Base-by-base conservation (phyloP, 2,888 invertebrate genomes). In the Amiota mariae region DNA sequence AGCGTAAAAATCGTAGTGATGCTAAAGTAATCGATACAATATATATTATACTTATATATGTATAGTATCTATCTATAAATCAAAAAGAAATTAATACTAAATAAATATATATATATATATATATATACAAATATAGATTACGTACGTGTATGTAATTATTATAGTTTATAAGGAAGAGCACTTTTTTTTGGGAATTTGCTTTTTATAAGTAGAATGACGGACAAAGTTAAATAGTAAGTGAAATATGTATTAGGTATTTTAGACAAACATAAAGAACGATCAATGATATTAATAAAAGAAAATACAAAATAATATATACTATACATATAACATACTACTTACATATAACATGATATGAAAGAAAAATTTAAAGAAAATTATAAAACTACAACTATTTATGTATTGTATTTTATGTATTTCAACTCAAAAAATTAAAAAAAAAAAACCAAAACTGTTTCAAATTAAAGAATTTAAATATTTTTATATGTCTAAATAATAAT, bases 391-490 rank as follows among this genome's bases (percentile, higher is more conserved):
- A 64, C 49, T 56, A 56, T 57, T 13, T 57, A 66, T 66, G 48
- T 66, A 70, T 70, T 64, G 24, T 51, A 49, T 12, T 36, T 36
- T 36, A 15, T 59, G 49, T 46, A 64, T 61, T 72, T 76, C 71
- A 64, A 75, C 76, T 76, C 79, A 77, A 76, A 80, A 77, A n/a
- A n/a, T n/a, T 75, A 20, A 11, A 10, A 18, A 2, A 20, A 59
- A 20, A 12, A 18, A 20, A 15, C 2, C n/a, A 54, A 54, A 36
- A 2, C 36, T 36, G 82, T 83, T 83, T 84, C 81, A 82, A 75
- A 78, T 72, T 73, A 70, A 82, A 78, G 85, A 85, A 83, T 85
- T 84, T 83, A 80, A 84, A 81, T 81, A 84, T 84, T 84, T 84
- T 84, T 84, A 78, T 84, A 83, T 84, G 71, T 46, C 68, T 72